Conservation (phyloP, 2,113 vertebrate species). For the Danionella cerebrum region DNA sequence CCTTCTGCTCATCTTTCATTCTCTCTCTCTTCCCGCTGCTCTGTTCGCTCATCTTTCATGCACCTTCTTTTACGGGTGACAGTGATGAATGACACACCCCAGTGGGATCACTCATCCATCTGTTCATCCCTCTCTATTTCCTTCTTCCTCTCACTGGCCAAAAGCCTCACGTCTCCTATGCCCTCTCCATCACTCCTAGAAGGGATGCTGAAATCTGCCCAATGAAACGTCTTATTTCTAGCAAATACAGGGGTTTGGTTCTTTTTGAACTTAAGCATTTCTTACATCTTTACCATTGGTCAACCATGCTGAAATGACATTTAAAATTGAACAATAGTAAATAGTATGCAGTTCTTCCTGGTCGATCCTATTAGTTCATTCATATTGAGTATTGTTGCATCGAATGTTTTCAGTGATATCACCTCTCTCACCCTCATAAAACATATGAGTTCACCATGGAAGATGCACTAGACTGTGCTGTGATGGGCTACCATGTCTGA, state of each 20-base stretch:
- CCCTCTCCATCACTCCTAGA: neutral
- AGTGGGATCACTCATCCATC: slow-evolving; percentile 61
- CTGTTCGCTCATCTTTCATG: slow-evolving; percentile 50
- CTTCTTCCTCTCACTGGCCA: slow-evolving; percentile 13
- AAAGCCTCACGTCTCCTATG: slow-evolving; percentile 9
- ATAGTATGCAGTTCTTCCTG: too few species aligned
- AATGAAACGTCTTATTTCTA: neutral
- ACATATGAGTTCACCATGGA: slow-evolving; percentile 15
- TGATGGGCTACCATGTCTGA: slow-evolving; percentile 11
- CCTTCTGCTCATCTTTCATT: slow-evolving; percentile 42
- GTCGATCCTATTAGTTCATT: too few species aligned
- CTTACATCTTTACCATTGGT: too few species aligned
- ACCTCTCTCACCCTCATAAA: too few species aligned
- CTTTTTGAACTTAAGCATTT: too few species aligned
- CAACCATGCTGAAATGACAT: too few species aligned
- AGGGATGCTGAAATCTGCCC: neutral
- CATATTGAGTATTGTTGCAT: too few species aligned
- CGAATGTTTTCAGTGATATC: too few species aligned
- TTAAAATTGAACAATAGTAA: too few species aligned
- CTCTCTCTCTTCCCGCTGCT: slow-evolving; percentile 46
- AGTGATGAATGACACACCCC: slow-evolving; percentile 64
- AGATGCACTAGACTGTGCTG: slow-evolving; percentile 16
- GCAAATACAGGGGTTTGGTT: neutral
- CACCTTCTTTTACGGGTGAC: slow-evolving; percentile 43
- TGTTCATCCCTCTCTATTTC: slow-evolving; percentile 47